Evolutionary conservation across 2,113 vertebrate species (phyloP).

Genomic region (Crotalus helleri): DNA sequence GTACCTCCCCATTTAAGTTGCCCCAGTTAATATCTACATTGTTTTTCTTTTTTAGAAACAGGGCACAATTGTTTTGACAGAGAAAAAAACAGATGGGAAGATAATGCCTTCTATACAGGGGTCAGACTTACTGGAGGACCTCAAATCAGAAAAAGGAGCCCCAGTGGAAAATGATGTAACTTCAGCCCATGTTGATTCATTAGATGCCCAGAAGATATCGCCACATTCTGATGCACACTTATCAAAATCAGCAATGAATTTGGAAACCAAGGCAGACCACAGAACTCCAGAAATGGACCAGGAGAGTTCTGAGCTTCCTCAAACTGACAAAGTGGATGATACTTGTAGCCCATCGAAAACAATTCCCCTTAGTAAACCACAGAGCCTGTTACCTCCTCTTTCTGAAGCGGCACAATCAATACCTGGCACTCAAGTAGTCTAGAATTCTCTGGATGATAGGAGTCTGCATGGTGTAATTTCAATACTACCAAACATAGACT

Average conservation of each 20-base stretch:
- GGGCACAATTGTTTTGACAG: constrained; percentile 71
- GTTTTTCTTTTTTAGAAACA: constrained; percentile 71
- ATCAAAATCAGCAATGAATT: constrained; percentile 70
- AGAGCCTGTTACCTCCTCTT: background rate
- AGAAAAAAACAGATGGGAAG: constrained; percentile 69
- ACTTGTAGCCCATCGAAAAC: constrained; percentile 26
- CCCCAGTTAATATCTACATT: constrained; percentile 69
- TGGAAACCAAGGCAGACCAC: constrained; percentile 57
- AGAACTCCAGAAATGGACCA: constrained; percentile 47
- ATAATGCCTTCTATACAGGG: constrained; percentile 54
- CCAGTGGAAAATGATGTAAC: constrained; percentile 64
- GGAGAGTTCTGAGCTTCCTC: constrained; percentile 43
- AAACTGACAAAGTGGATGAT: constrained; percentile 30
- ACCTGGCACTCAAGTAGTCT: constrained; percentile 16
- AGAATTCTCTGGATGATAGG: background rate
- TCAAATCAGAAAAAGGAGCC: constrained; percentile 66
- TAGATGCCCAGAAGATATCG: constrained; percentile 68
- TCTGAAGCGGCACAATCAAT: background rate
- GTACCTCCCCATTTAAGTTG: constrained; percentile 51
- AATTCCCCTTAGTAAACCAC: background rate
- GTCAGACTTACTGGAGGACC: constrained; percentile 47
- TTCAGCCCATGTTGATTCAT: constrained; percentile 65
- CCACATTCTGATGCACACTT: constrained; percentile 65
- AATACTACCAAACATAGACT: constrained; percentile 51
- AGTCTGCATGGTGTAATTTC: constrained; percentile 32